A percentile compares a stretch with the other conserved stretches of the same genome.
Conservation (phyloP, 2,888 invertebrate genomes). For the Lydus trimaculatus region DNA sequence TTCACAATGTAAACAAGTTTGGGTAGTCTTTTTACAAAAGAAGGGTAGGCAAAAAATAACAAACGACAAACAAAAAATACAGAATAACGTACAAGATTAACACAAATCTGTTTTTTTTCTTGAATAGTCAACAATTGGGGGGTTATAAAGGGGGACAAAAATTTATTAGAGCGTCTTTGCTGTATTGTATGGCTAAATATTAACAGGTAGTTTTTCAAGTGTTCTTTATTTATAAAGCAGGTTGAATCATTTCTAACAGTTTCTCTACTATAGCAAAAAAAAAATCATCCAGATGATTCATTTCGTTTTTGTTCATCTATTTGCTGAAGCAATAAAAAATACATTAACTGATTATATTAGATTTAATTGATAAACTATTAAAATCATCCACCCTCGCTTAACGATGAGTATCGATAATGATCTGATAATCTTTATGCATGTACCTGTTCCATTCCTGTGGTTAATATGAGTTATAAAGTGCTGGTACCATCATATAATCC, state of each 20-base stretch:
- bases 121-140: slow-evolving; percentile 27
- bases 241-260: slow-evolving; percentile 37
- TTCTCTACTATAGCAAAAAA: slow-evolving; percentile 31
- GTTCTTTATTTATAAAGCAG: slow-evolving; percentile 35
- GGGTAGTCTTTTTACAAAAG: slow-evolving; percentile 16
- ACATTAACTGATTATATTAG: background rate
- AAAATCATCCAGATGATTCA: slow-evolving; percentile 25
- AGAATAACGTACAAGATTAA: slow-evolving; percentile 17
- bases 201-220: slow-evolving; percentile 35
- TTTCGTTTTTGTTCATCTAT: slow-evolving; percentile 9
- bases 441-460: slow-evolving; percentile 20
- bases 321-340: background rate
- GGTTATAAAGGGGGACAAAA: slow-evolving; percentile 21
- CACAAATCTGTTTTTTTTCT: slow-evolving; percentile 21
- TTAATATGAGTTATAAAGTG: slow-evolving; percentile 20
- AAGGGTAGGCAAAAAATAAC: slow-evolving; percentile 14
- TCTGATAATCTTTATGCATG: slow-evolving; percentile 10
- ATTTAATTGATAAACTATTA: slow-evolving; percentile 8
- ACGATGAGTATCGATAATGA: slow-evolving; percentile 17
- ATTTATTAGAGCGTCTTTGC: slow-evolving; percentile 28
- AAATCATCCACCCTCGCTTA: slow-evolving; percentile 6
- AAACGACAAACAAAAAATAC: slow-evolving; percentile 18
- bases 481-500: slow-evolving; percentile 25
- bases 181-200: slow-evolving; percentile 28
- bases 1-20: slow-evolving; percentile 26